Conservation (phyloP, 1,140 invertebrate genomes). For the Orussus abietinus region DNA sequence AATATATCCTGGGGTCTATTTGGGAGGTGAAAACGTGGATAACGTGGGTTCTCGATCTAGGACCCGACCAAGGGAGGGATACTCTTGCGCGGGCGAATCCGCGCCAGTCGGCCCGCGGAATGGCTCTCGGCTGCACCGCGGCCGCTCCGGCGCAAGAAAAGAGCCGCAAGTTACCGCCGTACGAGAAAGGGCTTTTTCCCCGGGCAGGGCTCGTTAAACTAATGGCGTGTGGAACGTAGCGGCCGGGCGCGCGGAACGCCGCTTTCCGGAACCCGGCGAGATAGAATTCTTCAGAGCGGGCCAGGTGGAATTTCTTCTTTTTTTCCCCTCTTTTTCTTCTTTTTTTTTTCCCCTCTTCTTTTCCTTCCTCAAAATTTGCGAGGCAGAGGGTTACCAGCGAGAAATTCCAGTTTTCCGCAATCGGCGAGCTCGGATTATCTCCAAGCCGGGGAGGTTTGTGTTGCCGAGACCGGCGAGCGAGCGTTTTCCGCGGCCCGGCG, state of each 20-base stretch:
- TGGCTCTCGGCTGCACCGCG: constrained; percentile 1
- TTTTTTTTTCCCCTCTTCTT: background rate
- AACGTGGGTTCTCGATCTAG: constrained; percentile 20
- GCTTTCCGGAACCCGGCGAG: background rate
- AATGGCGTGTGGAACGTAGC: constrained; percentile 12
- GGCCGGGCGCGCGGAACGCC: constrained; percentile 6
- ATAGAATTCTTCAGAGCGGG: constrained; percentile 5
- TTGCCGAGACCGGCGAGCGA: no score
- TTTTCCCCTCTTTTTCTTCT: constrained; percentile 2
- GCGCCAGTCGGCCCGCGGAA: background rate
- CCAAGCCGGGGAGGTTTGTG: no score
- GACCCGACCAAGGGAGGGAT: background rate
- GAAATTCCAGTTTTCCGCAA: no score
- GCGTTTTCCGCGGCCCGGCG: no score
- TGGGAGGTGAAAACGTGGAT: constrained; percentile 34
- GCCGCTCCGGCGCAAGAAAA: no score
- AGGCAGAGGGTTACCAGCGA: no score
- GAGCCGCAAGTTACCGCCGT: no score
- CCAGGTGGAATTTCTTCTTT: background rate
- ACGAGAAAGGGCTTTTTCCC: no score
- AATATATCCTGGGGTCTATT: constrained; percentile 17
- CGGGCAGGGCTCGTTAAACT: constrained; percentile 13
- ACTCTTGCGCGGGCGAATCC: background rate
- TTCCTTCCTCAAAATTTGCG: no score
- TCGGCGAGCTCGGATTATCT: no score